These are phyloP conservation scores for Pentalonia nigronervosa DNA, from an alignment of 1,140 invertebrate species.

Conservation along the genomic window DNA sequence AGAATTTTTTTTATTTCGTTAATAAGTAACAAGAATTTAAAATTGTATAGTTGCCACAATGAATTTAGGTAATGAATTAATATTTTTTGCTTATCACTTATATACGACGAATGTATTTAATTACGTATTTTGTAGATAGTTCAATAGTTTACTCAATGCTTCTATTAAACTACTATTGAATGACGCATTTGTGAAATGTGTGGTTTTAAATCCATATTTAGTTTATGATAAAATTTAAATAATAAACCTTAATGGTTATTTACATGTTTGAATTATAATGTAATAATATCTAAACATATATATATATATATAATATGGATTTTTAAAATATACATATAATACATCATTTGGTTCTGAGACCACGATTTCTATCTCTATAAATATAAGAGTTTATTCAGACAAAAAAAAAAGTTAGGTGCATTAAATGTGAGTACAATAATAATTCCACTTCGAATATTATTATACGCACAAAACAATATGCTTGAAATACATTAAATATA, in stretches of 20 bases:
- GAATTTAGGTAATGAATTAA: not conserved
- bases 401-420: not conserved
- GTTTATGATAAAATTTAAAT: not conserved
- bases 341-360: accelerated
- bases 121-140: too few relatives aligned
- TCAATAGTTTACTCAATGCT: too few relatives aligned
- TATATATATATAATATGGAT: not conserved
- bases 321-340: not conserved
- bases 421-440: not conserved
- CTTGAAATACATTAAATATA: not conserved
- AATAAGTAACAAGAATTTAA: not conserved
- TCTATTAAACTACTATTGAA: not conserved
- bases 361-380: not conserved
- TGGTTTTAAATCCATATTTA: not conserved
- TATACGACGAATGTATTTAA: too few relatives aligned
- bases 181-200: not conserved
- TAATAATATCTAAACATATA: not conserved
- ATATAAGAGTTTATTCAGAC: not conserved
- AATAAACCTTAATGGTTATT: not conserved
- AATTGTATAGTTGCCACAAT: not conserved
- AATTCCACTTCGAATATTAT: not conserved
- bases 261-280: not conserved
- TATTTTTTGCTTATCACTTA: not conserved
- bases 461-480: not conserved
- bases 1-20: not conserved